Base-by-base conservation (phyloP, 2,888 invertebrate species). In the Eristalis arbustorum region DNA sequence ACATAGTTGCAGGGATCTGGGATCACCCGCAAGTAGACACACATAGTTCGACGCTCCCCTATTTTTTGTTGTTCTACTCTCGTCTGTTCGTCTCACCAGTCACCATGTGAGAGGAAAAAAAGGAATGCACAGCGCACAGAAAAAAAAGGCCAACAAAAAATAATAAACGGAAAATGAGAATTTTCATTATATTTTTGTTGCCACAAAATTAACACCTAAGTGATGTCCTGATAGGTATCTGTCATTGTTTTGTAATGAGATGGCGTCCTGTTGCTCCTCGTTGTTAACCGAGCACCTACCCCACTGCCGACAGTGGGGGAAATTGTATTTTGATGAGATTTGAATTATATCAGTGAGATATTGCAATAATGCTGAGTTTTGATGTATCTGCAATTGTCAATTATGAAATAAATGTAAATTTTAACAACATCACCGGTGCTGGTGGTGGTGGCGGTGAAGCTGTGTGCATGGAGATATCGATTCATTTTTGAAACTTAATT, bases 171-270 rank as follows among this genome's bases (percentile, higher is more conserved):
- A 80, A 74, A 59, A 68, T 64, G 74, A 63, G 68, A 37, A 57
- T 63, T 72, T 81, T 31, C 69, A 75, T 81, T 74, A 80, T 68
- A 68, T 74, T 74, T 81, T 74, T 75, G 80, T 75, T 81, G 75
- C 80, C 80, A 81, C 80, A 81, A 81, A 75, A 81, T 81, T 81
- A 81, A 81, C 80, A 81, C 80, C 80, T 81, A 75, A 81, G 80
- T 81, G 80, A 81, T 75, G 74, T 66, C 75, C 75, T 81, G 80
- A 81, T 81, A 81, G 75, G 74, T 81, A 81, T 81, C 80, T 81
- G 80, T 69, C 80, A 81, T 81, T 81, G 80, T 73, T 79, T 79
- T 79, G 79, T 74, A 80, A 80, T 80, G 73, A 80, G 80, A 74
- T 74, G 80, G 31, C 57, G 67, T 74, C 80, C 80, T 80, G 80